Percentiles rank a stretch among this genome's conserved stretches.
Conservation (phyloP, 2,113 vertebrate genomes). For the Elephantulus edwardii region DNA sequence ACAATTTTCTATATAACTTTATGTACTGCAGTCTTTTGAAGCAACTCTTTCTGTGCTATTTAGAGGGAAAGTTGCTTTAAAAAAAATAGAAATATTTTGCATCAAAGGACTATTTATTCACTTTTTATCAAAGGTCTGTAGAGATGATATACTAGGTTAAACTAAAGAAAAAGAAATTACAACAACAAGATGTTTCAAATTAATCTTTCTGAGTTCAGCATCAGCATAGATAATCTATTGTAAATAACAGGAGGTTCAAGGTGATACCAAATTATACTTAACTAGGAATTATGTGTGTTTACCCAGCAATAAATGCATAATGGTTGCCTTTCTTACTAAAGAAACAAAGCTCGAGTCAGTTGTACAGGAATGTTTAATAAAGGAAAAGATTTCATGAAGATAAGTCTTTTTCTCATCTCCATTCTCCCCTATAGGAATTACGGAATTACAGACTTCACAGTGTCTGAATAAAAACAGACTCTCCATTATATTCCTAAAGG, state of each 20-base stretch:
- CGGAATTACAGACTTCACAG: neutral
- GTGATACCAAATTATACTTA: neutral
- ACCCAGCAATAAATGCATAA: slow-evolving; percentile 46
- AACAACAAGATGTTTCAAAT: slow-evolving; percentile 1
- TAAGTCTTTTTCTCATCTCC: slow-evolving; percentile 22
- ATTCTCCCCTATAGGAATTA: neutral
- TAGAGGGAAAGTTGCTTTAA: neutral
- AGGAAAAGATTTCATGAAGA: neutral
- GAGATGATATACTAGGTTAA: neutral
- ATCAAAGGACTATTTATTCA: slow-evolving; percentile 9
- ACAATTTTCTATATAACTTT: slow-evolving; percentile 19
- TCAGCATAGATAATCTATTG: slow-evolving; percentile 16
- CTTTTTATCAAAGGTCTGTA: slow-evolving; percentile 23
- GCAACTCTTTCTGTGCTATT: slow-evolving; percentile 38
- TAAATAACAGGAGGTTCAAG: neutral
- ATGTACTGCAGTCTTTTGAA: neutral
- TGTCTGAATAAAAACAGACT: slow-evolving; percentile 37
- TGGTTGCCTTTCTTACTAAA: slow-evolving; percentile 32
- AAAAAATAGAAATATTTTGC: slow-evolving; percentile 23
- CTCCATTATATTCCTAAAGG: slow-evolving; percentile 27
- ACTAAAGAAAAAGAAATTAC: neutral
- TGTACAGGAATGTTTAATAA: slow-evolving; percentile 57
- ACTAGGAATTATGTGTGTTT: neutral
- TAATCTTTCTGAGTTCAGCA: neutral
- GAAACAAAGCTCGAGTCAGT: slow-evolving; percentile 41